A percentile compares a stretch with the other conserved stretches of the same genome.
Conservation (phyloP, 2,888 invertebrate species). For the Leptothorax acervorum region DNA sequence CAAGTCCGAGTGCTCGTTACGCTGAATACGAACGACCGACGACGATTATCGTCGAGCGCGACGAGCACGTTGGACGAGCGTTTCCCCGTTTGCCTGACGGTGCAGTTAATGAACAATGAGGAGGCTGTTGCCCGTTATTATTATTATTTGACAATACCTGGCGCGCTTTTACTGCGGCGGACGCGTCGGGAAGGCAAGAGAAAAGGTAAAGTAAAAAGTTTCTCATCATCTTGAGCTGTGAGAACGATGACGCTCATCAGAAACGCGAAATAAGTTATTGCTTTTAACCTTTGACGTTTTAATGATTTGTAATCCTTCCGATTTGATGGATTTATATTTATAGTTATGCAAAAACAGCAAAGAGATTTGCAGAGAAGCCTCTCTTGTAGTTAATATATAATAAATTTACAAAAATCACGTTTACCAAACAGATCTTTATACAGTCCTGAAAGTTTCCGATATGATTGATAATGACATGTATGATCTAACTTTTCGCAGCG, state of each 20-base stretch:
- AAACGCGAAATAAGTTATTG: background rate
- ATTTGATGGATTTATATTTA: background rate
- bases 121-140: constrained; percentile 6
- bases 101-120: background rate
- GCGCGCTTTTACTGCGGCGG: background rate
- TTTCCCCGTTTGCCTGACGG: constrained; percentile 15
- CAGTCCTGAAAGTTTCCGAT: background rate
- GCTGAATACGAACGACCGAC: constrained; percentile 62
- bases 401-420: background rate
- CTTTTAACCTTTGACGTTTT: background rate
- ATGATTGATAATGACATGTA: background rate
- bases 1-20: constrained; percentile 38
- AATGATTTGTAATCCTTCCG: background rate
- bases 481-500: background rate
- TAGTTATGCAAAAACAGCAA: no score
- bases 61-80: constrained; percentile 9
- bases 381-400: no score
- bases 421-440: background rate
- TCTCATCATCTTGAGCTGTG: background rate
- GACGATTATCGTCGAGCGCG: constrained; percentile 28
- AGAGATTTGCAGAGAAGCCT: background rate
- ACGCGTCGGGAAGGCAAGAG: no score
- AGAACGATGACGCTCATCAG: background rate
- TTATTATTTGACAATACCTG: background rate
- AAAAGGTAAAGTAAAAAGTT: background rate